These are phyloP conservation scores for Pomacea maculata DNA, from an alignment of 1,140 invertebrate genomes.

Conservation along the genomic window DNA sequence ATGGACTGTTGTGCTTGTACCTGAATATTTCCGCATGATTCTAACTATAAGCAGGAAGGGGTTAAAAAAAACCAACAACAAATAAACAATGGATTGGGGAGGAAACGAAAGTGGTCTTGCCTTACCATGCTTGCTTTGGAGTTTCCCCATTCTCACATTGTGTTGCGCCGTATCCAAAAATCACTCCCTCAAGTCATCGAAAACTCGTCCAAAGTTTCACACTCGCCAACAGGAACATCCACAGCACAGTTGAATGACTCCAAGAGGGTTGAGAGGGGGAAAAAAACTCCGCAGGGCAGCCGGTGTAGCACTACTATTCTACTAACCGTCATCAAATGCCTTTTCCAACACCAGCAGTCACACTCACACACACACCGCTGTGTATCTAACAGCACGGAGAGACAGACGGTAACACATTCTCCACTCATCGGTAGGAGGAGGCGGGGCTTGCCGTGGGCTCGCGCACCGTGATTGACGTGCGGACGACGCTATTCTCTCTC, in stretches of 20 bases:
- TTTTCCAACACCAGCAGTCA: too few relatives aligned
- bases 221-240: too few relatives aligned
- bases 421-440: constrained; percentile 10
- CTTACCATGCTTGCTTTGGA: constrained; percentile 33
- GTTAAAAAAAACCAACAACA: not conserved
- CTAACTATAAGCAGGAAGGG: not conserved
- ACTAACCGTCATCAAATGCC: too few relatives aligned
- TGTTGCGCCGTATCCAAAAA: constrained; percentile 20
- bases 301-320: too few relatives aligned
- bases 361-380: too few relatives aligned
- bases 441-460: constrained; percentile 20
- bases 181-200: not conserved
- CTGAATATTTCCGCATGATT: too few relatives aligned
- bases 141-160: constrained; percentile 27
- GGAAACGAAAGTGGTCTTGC: not conserved
- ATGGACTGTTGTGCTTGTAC: too few relatives aligned
- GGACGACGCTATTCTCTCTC: constrained; percentile 4
- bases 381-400: too few relatives aligned
- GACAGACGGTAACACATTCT: constrained; percentile 6
- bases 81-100: not conserved
- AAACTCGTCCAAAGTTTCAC: too few relatives aligned
- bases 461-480: constrained; percentile 19
- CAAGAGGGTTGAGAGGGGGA: too few relatives aligned
- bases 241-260: too few relatives aligned
- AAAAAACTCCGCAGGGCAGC: too few relatives aligned